Conservation (phyloP, 1,140 invertebrate genomes). For the Lepidurus couesii region DNA sequence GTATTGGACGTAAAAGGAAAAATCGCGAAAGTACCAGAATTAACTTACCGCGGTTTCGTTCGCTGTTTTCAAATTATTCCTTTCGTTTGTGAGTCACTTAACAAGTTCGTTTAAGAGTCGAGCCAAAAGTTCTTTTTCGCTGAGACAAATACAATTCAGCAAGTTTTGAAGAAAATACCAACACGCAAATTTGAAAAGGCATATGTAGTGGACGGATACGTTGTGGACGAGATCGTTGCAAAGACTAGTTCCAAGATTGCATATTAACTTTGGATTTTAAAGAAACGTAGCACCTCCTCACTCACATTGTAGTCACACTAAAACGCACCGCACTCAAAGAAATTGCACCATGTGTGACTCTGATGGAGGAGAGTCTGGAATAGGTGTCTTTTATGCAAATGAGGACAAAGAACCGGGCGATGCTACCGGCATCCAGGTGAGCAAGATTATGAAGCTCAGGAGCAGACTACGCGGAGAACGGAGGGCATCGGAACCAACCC, state of each 20-base stretch:
- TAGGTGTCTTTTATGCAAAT: slow-evolving; percentile 8
- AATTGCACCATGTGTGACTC: background rate
- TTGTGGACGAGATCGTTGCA: background rate
- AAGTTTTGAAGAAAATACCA: background rate
- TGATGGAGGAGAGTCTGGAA: background rate
- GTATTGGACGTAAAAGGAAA: no score
- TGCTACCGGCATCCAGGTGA: slow-evolving; percentile 20
- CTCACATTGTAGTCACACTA: background rate
- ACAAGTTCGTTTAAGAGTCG: background rate
- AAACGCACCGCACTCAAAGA: background rate
- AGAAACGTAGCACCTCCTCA: background rate
- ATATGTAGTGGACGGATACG: background rate
- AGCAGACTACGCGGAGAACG: background rate
- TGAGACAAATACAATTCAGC: background rate
- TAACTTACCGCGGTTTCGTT: no score
- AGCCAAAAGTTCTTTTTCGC: background rate
- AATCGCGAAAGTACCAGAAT: no score
- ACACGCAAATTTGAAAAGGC: slow-evolving; percentile 5
- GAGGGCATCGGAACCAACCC: slow-evolving; percentile 5
- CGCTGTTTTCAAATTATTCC: background rate
- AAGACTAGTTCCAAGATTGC: slow-evolving; percentile 21
- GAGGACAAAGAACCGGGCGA: slow-evolving; percentile 11
- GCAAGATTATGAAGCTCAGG: background rate
- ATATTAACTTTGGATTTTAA: background rate
- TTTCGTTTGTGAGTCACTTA: background rate